Evolutionary conservation across 2,797 vertebrate genomes (phyloP).

Genomic region (Micropoecilia bifurca): DNA sequence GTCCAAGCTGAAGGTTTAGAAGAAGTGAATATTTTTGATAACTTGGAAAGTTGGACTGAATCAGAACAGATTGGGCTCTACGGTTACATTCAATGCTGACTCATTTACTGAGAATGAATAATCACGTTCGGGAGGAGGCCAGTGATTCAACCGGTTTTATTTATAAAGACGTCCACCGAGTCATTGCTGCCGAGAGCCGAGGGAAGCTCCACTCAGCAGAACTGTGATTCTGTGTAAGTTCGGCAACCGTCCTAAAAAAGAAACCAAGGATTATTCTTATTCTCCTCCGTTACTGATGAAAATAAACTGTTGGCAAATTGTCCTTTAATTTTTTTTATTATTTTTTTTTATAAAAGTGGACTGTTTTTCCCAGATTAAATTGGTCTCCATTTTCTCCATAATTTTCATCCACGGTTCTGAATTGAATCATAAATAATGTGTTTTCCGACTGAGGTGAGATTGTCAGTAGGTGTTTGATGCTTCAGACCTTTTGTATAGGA

Average conservation of each 20-base stretch:
- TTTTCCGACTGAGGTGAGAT: conserved; percentile 18
- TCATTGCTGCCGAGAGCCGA: not conserved
- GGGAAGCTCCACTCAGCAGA: not conserved
- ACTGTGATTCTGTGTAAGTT: not conserved
- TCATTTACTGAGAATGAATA: not conserved
- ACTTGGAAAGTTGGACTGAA: not conserved
- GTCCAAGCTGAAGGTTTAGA: not conserved
- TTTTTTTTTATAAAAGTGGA: not conserved
- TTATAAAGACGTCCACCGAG: not conserved
- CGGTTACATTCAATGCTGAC: not conserved
- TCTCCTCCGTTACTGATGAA: not conserved
- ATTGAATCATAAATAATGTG: conserved; percentile 9
- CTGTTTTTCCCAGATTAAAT: not conserved
- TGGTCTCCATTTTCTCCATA: not conserved
- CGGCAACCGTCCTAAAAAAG: not conserved
- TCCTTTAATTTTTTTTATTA: not conserved
- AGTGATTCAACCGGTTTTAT: not conserved
- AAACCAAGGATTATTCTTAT: not conserved
- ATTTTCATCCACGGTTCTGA: not conserved
- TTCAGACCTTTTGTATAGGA: not conserved
- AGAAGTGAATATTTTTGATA: not conserved
- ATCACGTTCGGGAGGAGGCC: not conserved
- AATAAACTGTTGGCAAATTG: not conserved
- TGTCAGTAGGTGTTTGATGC: conserved; percentile 33
- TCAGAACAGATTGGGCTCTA: not conserved